Evolutionary conservation across 2,888 invertebrate genomes (phyloP).

Genomic region (Marasmarcha lunaedactyla): DNA sequence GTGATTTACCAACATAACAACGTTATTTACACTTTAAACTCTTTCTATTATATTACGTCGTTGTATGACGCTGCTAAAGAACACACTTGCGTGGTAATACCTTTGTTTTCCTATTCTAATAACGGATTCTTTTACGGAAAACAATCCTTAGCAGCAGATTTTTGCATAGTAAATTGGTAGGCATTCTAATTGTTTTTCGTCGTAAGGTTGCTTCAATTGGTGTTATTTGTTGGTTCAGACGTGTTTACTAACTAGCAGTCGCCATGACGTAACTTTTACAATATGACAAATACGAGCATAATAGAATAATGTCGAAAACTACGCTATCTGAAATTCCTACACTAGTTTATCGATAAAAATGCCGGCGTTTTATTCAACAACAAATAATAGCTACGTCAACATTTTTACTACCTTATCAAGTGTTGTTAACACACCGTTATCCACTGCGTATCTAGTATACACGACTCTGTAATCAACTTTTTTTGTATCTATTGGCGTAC

Average conservation of each 20-base stretch:
- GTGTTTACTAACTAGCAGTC: too few species aligned
- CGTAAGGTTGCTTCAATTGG: not conserved
- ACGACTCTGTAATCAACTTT: not conserved
- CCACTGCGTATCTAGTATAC: not conserved
- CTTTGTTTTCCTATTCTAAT: too few species aligned
- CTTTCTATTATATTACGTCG: too few species aligned
- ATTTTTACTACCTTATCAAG: not conserved
- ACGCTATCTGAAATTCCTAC: too few species aligned
- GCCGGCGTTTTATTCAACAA: too few species aligned
- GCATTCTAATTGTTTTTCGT: not conserved
- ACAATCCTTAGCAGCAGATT: constrained; percentile 1
- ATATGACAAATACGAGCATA: too few species aligned
- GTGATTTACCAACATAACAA: constrained; percentile 21
- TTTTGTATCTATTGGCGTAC: not conserved
- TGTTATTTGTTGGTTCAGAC: not conserved
- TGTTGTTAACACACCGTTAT: not conserved
- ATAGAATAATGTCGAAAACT: too few species aligned
- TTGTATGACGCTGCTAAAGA: too few species aligned
- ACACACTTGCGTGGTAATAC: too few species aligned
- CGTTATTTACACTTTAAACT: not conserved
- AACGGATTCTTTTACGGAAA: too few species aligned
- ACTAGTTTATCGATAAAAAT: too few species aligned
- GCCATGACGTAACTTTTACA: too few species aligned
- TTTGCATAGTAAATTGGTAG: constrained; percentile 3
- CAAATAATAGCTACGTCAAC: not conserved